phyloP scores from a whole-genome alignment of 2,797 vertebrate genomes.

The Sebastes wilsoni region DNA sequence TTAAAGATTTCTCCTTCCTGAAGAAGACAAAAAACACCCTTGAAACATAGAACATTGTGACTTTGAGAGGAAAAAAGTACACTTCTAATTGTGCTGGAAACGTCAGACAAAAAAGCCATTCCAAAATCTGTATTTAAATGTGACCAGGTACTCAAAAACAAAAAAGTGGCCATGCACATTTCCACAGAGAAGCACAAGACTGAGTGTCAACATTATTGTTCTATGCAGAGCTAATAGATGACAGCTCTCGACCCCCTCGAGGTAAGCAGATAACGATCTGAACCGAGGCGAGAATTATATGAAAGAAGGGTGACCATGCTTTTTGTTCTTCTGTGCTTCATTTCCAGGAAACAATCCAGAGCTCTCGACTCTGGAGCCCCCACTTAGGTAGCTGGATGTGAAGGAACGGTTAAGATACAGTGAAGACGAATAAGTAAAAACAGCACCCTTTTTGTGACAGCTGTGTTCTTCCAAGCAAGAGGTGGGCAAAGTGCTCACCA shows the following conservation, averaged over 20 bases:
- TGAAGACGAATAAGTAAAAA: slow-evolving; percentile 26
- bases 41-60: slow-evolving; percentile 23
- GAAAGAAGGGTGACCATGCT: slow-evolving; percentile 19
- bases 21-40: slow-evolving; percentile 39
- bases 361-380: slow-evolving; percentile 2
- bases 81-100: slow-evolving; percentile 44
- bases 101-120: slow-evolving; percentile 27
- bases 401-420: not conserved
- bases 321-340: slow-evolving; percentile 52
- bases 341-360: slow-evolving; percentile 8
- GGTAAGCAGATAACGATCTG: not conserved
- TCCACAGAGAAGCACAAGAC: slow-evolving; percentile 53
- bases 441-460: slow-evolving; percentile 52
- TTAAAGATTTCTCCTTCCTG: slow-evolving; percentile 28
- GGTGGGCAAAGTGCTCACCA: slow-evolving; percentile 30
- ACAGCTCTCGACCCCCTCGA: not conserved
- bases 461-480: slow-evolving; percentile 45
- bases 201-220: slow-evolving; percentile 34
- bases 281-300: slow-evolving; percentile 9
- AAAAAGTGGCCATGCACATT: slow-evolving; percentile 63
- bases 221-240: slow-evolving; percentile 41
- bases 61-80: slow-evolving; percentile 24
- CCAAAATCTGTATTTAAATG: slow-evolving; percentile 35
- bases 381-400: slow-evolving; percentile 34
- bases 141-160: slow-evolving; percentile 41